These are phyloP conservation scores for Sinonovacula constricta DNA, from an alignment of 1,140 invertebrate genomes.

Conservation along the genomic window DNA sequence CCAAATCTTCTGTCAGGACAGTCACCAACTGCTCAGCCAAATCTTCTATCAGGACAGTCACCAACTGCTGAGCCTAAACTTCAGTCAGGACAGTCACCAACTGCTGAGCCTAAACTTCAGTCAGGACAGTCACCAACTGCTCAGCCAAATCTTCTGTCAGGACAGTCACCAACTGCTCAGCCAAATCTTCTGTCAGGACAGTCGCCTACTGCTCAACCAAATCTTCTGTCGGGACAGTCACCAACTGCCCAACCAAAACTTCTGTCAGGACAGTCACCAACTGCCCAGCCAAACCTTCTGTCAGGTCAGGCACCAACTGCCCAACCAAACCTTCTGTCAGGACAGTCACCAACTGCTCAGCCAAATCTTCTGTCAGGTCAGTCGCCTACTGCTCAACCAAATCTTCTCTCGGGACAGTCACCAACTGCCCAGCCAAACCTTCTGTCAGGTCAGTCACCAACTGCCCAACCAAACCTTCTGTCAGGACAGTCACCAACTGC, in stretches of 20 bases:
- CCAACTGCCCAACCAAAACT: slow-evolving; percentile 11
- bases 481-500: no score
- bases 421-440: slow-evolving; percentile 11
- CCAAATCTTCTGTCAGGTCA: background rate
- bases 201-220: slow-evolving; percentile 18
- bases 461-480: no score
- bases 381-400: slow-evolving; percentile 20
- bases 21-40: slow-evolving; percentile 27
- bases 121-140: slow-evolving; percentile 14
- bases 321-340: slow-evolving; percentile 9
- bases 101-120: slow-evolving; percentile 20
- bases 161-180: slow-evolving; percentile 15
- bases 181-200: slow-evolving; percentile 6
- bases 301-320: slow-evolving; percentile 38
- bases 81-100: slow-evolving; percentile 1
- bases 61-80: slow-evolving; percentile 24
- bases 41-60: background rate
- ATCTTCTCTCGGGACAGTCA: background rate
- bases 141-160: slow-evolving; percentile 4
- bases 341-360: slow-evolving; percentile 24
- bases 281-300: background rate
- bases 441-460: no score
- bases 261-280: slow-evolving; percentile 21
- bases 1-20: slow-evolving; percentile 24
- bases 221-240: background rate